A percentile compares a stretch with the other conserved stretches of the same genome.
Conservation (phyloP, 2,113 vertebrate genomes). For the Otolemur garnettii region DNA sequence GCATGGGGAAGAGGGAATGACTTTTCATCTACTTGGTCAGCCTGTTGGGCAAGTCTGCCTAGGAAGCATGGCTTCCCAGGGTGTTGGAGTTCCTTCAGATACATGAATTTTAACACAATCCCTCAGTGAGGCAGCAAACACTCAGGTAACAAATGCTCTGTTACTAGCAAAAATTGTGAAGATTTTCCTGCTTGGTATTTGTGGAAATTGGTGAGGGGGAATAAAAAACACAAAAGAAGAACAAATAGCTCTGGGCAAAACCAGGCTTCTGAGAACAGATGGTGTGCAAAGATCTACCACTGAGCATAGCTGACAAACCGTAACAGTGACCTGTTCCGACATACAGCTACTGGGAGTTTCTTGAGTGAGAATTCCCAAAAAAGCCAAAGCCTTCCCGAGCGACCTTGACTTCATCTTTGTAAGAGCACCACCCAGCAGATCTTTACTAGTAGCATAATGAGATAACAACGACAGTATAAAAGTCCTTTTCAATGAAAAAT, state of each 20-base stretch:
- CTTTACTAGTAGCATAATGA: background rate
- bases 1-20: background rate
- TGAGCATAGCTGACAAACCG: conserved; percentile 67
- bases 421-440: too few relatives aligned
- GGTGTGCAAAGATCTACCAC: conserved; percentile 52
- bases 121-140: background rate
- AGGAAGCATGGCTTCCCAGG: too few relatives aligned
- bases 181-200: conserved; percentile 48
- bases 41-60: background rate
- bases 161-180: conserved; percentile 56
- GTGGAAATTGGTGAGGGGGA: conserved; percentile 24
- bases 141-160: conserved; percentile 21
- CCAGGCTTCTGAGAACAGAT: conserved; percentile 78
- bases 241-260: conserved; percentile 76
- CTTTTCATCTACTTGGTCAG: background rate
- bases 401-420: conserved; percentile 46
- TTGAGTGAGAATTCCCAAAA: conserved; percentile 45
- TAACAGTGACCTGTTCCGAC: conserved; percentile 67
- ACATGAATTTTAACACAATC: background rate
- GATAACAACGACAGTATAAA: too few relatives aligned
- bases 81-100: background rate
- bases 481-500: background rate
- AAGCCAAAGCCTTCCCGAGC: conserved; percentile 6
- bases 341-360: background rate
- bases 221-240: background rate